Conservation (phyloP, 2,113 vertebrate genomes). For the Dasyurus viverrinus region DNA sequence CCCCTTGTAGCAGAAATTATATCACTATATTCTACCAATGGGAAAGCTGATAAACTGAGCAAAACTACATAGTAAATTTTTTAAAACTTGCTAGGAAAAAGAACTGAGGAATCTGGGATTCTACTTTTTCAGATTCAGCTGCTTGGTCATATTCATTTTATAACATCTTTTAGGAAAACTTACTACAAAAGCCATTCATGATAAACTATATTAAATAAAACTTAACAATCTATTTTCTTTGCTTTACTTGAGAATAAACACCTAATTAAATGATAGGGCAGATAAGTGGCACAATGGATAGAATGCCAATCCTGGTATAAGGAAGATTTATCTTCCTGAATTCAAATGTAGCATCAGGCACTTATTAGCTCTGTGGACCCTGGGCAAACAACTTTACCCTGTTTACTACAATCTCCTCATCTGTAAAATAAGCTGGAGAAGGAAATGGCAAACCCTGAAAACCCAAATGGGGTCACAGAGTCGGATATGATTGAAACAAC, state of each 20-base stretch:
- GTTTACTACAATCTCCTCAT: not conserved
- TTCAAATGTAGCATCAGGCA: not conserved
- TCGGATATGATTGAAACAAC: not conserved
- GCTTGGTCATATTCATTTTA: not conserved
- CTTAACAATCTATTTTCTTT: not conserved
- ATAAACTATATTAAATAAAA: slow-evolving; percentile 16
- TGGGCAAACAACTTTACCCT: not conserved
- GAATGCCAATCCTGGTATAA: not conserved
- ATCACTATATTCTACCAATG: not conserved
- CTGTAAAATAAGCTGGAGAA: not conserved
- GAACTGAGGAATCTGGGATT: slow-evolving; percentile 28
- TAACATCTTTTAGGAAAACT: slow-evolving; percentile 11
- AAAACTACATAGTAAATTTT: slow-evolving; percentile 32
- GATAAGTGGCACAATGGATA: not conserved
- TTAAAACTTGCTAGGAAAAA: not conserved
- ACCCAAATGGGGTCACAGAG: not conserved
- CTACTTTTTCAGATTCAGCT: slow-evolving; percentile 10
- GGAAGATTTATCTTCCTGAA: not conserved
- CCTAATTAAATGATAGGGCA: not conserved
- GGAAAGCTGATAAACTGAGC: slow-evolving; percentile 22
- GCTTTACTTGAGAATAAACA: slow-evolving; percentile 11
- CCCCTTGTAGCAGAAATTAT: not conserved
- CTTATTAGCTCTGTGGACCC: not conserved
- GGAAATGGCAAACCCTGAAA: not conserved
- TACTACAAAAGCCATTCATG: slow-evolving; percentile 32